Conservation (phyloP, 92 coral and sea anemone species). For the Palythoa caribaeorum region DNA sequence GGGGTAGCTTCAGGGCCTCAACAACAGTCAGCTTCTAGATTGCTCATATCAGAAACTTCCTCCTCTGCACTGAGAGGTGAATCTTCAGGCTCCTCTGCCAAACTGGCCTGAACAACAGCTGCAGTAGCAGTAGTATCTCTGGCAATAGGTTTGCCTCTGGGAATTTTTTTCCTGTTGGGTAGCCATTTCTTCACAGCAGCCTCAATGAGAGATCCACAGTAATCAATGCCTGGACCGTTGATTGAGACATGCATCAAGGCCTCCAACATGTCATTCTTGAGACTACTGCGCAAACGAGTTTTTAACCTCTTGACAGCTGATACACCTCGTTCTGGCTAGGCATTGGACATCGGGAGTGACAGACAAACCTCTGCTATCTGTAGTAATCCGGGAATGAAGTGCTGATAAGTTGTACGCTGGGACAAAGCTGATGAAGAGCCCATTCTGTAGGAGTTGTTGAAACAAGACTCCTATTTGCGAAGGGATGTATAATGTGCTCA, state of each 20-base stretch:
- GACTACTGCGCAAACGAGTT: constrained; percentile 51
- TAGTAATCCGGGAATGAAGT: constrained; percentile 50
- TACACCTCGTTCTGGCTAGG: constrained; percentile 70
- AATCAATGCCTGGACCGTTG: constrained; percentile 43
- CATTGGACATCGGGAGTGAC: constrained; percentile 55
- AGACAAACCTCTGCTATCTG: constrained; percentile 56
- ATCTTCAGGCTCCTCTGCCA: neutral
- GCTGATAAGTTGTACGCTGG: constrained; percentile 45
- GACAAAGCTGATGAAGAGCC: constrained; percentile 59
- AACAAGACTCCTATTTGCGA: constrained; percentile 36
- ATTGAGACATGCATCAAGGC: constrained; percentile 56
- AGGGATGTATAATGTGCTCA: constrained; percentile 54
- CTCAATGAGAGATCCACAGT: constrained; percentile 37
- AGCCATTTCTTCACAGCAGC: constrained; percentile 57
- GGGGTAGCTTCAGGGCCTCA: constrained; percentile 12
- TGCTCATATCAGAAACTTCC: neutral
- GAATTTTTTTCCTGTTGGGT: constrained; percentile 59
- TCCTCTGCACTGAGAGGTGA: neutral
- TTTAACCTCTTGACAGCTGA: constrained; percentile 64
- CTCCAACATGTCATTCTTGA: constrained; percentile 62
- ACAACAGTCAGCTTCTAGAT: neutral
- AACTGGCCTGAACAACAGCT: neutral
- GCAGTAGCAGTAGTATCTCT: constrained; percentile 1
- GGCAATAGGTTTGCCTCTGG: constrained; percentile 42
- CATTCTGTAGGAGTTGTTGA: constrained; percentile 63